Conservation (phyloP, 2,888 invertebrate species). For the Asteroscopus sphinx region DNA sequence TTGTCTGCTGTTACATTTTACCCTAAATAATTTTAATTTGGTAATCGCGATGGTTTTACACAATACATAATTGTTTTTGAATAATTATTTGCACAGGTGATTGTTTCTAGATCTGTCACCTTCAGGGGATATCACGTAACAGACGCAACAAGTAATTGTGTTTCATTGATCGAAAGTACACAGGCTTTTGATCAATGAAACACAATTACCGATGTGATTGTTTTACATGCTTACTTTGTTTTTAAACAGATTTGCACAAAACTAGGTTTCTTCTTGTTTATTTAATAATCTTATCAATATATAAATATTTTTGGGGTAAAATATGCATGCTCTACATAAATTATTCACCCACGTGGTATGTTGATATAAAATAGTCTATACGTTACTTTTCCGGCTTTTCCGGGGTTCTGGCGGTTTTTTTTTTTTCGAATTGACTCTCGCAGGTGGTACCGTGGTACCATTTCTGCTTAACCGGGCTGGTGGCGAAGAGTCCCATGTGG, state of each 20-base stretch:
- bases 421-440: too few relatives aligned
- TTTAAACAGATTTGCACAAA: slow-evolving; percentile 7
- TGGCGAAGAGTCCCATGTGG: too few relatives aligned
- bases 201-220: slow-evolving; percentile 33
- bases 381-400: too few relatives aligned
- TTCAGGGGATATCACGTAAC: slow-evolving; percentile 52
- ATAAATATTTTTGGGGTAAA: neutral
- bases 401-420: too few relatives aligned
- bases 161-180: too few relatives aligned
- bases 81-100: slow-evolving; percentile 54
- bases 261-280: neutral
- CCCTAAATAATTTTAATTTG: slow-evolving; percentile 14
- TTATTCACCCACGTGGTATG: too few relatives aligned
- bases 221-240: slow-evolving; percentile 16
- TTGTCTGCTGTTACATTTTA: slow-evolving; percentile 3
- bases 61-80: slow-evolving; percentile 39
- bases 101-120: slow-evolving; percentile 44
- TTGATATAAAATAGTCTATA: too few relatives aligned
- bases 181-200: slow-evolving; percentile 36
- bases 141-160: too few relatives aligned
- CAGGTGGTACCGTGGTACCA: too few relatives aligned
- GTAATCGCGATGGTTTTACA: slow-evolving; percentile 31
- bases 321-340: too few relatives aligned
- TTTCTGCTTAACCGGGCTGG: too few relatives aligned
- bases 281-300: slow-evolving; percentile 6